Conservation (phyloP, 2,113 vertebrate species). For the Cyrtonyx montezumae region DNA sequence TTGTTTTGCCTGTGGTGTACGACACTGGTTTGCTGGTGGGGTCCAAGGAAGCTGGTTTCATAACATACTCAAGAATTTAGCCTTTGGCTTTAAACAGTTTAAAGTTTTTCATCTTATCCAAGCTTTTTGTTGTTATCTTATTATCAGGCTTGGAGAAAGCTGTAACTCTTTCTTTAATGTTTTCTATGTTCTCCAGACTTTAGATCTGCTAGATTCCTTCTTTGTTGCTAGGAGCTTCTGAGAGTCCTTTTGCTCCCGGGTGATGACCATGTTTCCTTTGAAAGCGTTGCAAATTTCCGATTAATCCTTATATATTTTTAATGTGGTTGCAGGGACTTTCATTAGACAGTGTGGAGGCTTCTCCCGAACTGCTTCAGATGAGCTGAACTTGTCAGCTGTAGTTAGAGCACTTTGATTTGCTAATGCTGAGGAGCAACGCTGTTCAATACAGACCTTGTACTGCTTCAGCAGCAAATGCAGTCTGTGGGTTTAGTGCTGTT, state of each 20-base stretch:
- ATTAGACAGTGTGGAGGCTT: not conserved
- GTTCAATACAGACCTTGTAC: not conserved
- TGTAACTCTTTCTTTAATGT: not conserved
- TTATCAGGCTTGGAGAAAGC: not conserved
- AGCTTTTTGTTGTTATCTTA: not conserved
- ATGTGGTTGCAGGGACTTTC: not conserved
- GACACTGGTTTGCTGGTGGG: not conserved
- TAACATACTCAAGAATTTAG: not conserved
- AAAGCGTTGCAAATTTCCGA: not conserved
- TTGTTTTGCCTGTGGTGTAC: not conserved
- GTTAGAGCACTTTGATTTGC: fast-evolving
- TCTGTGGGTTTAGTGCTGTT: fast-evolving
- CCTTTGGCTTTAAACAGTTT: not conserved
- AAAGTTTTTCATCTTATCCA: not conserved
- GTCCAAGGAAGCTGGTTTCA: not conserved
- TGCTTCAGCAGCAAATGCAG: not conserved
- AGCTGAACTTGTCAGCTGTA: fast-evolving
- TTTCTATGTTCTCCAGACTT: not conserved
- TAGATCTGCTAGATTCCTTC: not conserved
- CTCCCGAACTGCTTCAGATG: not conserved
- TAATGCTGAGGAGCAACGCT: not conserved
- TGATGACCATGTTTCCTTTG: not conserved
- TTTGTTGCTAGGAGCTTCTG: not conserved
- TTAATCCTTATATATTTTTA: not conserved
- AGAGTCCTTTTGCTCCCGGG: not conserved